phyloP scores from a whole-genome alignment of 2,888 invertebrate species.

The Poecilobothrus nobilitatus region DNA sequence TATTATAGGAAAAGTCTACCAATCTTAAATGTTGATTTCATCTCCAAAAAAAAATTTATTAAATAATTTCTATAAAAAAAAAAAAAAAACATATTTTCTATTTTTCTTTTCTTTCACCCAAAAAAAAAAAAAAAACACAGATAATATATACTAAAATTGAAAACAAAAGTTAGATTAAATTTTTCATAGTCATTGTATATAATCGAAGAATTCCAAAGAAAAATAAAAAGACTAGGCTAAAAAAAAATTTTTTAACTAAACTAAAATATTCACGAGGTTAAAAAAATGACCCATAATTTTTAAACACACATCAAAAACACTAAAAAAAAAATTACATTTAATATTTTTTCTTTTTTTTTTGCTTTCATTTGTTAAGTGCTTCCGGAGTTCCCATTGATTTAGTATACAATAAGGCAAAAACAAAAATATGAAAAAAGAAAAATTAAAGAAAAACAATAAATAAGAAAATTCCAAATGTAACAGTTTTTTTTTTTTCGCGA shows the following conservation, averaged over 20 bases:
- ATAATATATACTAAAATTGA: too few relatives aligned
- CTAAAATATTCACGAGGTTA: background rate
- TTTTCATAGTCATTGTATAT: background rate
- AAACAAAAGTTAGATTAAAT: background rate
- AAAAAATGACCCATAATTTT: background rate
- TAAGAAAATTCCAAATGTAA: background rate
- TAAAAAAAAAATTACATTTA: background rate
- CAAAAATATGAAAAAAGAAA: background rate
- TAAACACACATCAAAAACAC: background rate
- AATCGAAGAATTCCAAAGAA: background rate
- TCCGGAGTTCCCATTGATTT: background rate
- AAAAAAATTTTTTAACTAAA: background rate
- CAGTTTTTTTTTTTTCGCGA: conserved; percentile 2
- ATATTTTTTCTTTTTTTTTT: background rate
- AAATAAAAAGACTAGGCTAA: background rate
- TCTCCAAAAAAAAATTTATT: too few relatives aligned
- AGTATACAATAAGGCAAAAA: background rate
- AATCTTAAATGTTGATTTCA: too few relatives aligned
- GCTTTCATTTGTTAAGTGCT: background rate
- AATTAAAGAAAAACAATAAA: background rate
- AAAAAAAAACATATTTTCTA: too few relatives aligned
- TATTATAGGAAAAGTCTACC: too few relatives aligned
- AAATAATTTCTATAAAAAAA: too few relatives aligned
- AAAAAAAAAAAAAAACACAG: too few relatives aligned
- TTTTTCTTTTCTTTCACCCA: too few relatives aligned